Evolutionary conservation across 2,888 invertebrate genomes (phyloP), one percentile per base, ranked within the genome.

Genomic region (Gisinianus flammeolus): DNA sequence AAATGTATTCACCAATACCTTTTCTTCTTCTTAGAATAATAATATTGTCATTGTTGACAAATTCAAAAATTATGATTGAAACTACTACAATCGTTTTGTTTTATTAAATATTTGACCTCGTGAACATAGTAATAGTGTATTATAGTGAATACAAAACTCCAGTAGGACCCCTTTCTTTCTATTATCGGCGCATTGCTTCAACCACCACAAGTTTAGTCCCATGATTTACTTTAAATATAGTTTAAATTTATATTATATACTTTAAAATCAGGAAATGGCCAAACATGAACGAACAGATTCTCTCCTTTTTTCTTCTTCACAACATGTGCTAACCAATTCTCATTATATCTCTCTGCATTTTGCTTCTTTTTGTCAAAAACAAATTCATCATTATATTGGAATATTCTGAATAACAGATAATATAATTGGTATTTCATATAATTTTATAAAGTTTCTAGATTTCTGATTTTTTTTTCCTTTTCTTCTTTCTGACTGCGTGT

Each of bases 291-390:
- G 35, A 35, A 35, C 35, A 35, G 35, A 35, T 35, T 35, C 5
- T 67, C 26, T 70, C 0, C 26, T 52, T 72, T 35, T n/a, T 33
- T 62, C 62, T 58, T 72, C 22, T 16, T 33, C 19, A 72, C 58
- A 72, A 72, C 72, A 72, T 35, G 58, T 72, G 72, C 68, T 68
- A 68, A 76, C 68, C 76, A 76, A 76, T 76, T 76, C 76, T 76
- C 76, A 76, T 54, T 56, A 69, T 68, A 22, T 76, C 70, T 77
- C 76, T 77, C 76, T 77, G 76, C 76, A 77, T 77, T 77, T 74
- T 64, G 1, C 26, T 76, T 52, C 26, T 44, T 26, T n/a, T 22
- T 28, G 31, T 33, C n/a, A 33, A 69, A 62, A 62, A 62, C 62
- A 22, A 62, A 62, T 62, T 62, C 62, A 24, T 62, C 12, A 12